phyloP scores from a whole-genome alignment of 2,888 invertebrate species.

The Cremastobaeus sp. region DNA sequence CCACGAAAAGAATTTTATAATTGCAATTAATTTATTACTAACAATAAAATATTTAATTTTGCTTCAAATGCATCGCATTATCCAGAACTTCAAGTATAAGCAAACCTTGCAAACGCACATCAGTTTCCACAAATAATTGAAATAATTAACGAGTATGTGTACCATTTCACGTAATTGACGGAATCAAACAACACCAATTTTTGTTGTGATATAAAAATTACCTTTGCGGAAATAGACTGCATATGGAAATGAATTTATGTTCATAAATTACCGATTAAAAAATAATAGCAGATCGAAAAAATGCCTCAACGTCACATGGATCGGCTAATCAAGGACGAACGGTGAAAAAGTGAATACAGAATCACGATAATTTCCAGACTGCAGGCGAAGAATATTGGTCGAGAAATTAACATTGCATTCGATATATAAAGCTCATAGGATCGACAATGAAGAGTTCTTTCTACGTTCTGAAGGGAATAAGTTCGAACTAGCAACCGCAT shows the following conservation, averaged over 20 bases:
- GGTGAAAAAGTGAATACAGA: conserved; percentile 10
- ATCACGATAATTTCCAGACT: conserved; percentile 2
- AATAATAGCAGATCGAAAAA: conserved; percentile 10
- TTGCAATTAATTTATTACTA: too few relatives aligned
- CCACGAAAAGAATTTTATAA: too few relatives aligned
- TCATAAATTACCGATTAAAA: conserved; percentile 27
- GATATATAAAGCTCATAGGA: conserved; percentile 23
- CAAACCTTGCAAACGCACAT: too few relatives aligned
- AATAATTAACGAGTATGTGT: too few relatives aligned
- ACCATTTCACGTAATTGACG: too few relatives aligned
- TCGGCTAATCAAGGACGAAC: conserved; percentile 19
- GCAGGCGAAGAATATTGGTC: conserved; percentile 5
- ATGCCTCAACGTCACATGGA: conserved; percentile 10
- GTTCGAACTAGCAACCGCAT: background rate
- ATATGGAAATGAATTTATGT: conserved; percentile 11
- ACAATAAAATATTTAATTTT: too few relatives aligned
- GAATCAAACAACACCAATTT: conserved; percentile 1
- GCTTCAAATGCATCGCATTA: too few relatives aligned
- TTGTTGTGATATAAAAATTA: conserved; percentile 7
- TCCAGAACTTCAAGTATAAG: too few relatives aligned
- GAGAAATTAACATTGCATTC: background rate
- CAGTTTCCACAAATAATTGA: too few relatives aligned
- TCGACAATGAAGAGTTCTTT: conserved; percentile 3
- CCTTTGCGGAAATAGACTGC: conserved; percentile 24
- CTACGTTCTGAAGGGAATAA: conserved; percentile 1